Base-by-base conservation (phyloP, 2,888 invertebrate genomes). In the Cheilosia vernalis region DNA sequence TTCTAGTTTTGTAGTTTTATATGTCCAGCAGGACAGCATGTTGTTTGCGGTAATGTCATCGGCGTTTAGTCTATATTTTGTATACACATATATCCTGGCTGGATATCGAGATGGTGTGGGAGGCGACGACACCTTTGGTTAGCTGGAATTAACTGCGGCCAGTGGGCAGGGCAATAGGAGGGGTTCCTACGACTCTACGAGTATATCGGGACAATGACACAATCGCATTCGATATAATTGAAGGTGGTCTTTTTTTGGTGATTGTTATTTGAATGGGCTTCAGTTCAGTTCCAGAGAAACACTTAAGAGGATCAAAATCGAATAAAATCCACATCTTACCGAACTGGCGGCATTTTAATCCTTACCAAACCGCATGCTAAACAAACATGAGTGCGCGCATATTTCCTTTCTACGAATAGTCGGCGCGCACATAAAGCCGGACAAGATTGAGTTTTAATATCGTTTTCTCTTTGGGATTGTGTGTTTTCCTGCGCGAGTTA, bases 1-100 rank as follows among this genome's bases (percentile, higher is more conserved):
- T 81, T 76, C 61, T 61, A 77, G 40, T 49, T 63, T 40, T 44
- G 15, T 42, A 42, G 47, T 49, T 63, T 40, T 44, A n/a, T 37
- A 42, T 40, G 17, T n/a, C 55, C 9, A n/a, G 21, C 58, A 84
- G 80, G 84, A 80, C 53, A 74, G 64, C 51, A 51, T 64, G 84
- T 74, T 74, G 47, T 60, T 81, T 70, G 81, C n/a, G 69, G 69
- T 44, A 60, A 81, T 76, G 63, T 79, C 74, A 84, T 79, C 74
- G 84, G 74, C 53, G n/a, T 47, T 74, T 69, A 56, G 69, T 55
- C 80, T 80, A 55, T 84, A 84, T 80, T 84, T 80, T 49, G 61
- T 66, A n/a, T n/a, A n/a, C n/a, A 44, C 30, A 13, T 37, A 4
- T 37, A 2, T 17, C 10, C 24, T 47, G 19, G 30, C 10, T 10